A percentile compares a stretch with the other conserved stretches of the same genome.
Conservation (phyloP, 2,888 invertebrate genomes). For the Ichneumon xanthorius region DNA sequence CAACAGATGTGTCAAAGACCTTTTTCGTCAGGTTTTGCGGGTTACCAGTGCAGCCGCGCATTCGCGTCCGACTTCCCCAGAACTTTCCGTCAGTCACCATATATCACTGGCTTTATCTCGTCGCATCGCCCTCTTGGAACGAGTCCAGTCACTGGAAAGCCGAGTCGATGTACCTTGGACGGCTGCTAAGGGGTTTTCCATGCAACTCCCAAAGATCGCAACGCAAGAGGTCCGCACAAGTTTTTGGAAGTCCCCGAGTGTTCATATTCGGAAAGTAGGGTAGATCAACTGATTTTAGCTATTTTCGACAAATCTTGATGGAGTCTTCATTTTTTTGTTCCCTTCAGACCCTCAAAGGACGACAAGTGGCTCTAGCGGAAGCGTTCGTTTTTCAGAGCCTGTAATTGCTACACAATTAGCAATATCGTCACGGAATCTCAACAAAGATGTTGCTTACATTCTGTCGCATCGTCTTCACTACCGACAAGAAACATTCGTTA, state of each 20-base stretch:
- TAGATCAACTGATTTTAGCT: background rate
- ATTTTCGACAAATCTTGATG: background rate
- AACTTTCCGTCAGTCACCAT: slow-evolving; percentile 29
- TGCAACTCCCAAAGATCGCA: background rate
- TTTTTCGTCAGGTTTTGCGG: slow-evolving; percentile 73
- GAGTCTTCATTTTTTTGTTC: background rate
- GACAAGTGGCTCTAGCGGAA: background rate
- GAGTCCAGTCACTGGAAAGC: slow-evolving; percentile 62
- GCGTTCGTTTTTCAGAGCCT: background rate
- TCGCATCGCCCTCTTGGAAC: slow-evolving; percentile 43
- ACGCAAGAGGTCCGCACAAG: background rate
- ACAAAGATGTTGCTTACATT: background rate
- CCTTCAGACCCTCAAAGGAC: background rate
- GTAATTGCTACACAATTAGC: background rate
- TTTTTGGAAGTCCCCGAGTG: slow-evolving; percentile 2
- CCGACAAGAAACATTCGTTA: background rate
- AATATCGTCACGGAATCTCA: background rate
- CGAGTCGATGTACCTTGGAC: slow-evolving; percentile 8
- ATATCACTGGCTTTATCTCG: slow-evolving; percentile 36
- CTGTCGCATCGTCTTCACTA: background rate
- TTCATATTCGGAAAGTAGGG: background rate
- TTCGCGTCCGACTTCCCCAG: slow-evolving; percentile 27
- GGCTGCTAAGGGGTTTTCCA: slow-evolving; percentile 6
- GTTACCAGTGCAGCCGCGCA: background rate
- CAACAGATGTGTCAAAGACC: slow-evolving; percentile 81